These are phyloP conservation scores for Pogona vitticeps DNA, from an alignment of 2,113 vertebrate species.

Conservation along the genomic window DNA sequence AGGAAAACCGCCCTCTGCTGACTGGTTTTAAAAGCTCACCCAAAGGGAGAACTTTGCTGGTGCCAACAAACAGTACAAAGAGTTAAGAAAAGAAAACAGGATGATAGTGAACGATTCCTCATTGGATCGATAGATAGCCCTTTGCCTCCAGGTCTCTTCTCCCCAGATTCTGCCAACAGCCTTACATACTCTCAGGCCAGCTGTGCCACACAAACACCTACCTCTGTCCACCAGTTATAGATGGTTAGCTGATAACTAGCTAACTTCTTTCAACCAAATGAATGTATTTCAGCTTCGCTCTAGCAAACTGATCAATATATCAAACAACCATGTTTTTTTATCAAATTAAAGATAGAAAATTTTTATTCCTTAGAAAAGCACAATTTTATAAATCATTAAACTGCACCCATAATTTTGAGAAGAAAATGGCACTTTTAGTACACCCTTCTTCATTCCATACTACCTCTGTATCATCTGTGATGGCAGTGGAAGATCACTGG, in stretches of 20 bases:
- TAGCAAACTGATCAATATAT: no score
- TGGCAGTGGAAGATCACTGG: no score
- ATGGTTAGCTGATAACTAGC: background rate
- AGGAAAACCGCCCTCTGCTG: conserved; percentile 29
- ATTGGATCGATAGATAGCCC: no score
- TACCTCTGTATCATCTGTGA: background rate
- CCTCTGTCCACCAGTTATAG: background rate
- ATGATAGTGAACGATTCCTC: no score
- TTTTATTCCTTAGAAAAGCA: background rate
- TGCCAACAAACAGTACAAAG: background rate
- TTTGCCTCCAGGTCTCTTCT: no score
- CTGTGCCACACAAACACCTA: background rate
- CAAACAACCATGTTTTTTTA: no score
- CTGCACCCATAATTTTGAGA: background rate
- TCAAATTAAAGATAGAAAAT: no score
- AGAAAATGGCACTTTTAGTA: background rate
- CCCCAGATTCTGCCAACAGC: background rate
- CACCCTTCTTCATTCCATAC: background rate
- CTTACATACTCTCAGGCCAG: background rate
- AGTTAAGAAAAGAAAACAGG: no score
- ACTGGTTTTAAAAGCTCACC: background rate
- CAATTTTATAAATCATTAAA: background rate
- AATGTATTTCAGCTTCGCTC: no score
- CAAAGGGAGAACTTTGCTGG: background rate
- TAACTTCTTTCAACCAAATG: background rate